A percentile compares a stretch with the other conserved stretches of the same genome.
Conservation (phyloP, 2,888 invertebrate species). For the Tachystola acroxantha region DNA sequence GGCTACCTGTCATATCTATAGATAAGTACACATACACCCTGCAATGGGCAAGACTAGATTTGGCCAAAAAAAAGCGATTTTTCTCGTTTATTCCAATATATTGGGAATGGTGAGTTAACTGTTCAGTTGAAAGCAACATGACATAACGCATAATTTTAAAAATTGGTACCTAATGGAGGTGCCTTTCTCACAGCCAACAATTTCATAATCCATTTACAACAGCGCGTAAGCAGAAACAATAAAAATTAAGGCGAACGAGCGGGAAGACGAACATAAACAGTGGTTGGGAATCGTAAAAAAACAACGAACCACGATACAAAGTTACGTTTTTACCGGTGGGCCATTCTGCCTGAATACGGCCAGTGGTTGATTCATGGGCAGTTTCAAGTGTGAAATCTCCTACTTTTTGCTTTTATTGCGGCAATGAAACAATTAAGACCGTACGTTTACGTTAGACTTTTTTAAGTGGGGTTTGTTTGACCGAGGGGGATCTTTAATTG, state of each 20-base stretch:
- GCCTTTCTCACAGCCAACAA: no score
- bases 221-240: slow-evolving; percentile 16
- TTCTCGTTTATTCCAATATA: no score
- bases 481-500: no score
- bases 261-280: slow-evolving; percentile 34
- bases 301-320: slow-evolving; percentile 30
- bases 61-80: no score
- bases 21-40: no score
- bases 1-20: no score
- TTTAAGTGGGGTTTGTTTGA: not conserved
- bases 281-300: slow-evolving; percentile 28
- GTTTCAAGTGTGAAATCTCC: slow-evolving; percentile 35
- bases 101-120: no score
- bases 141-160: no score
- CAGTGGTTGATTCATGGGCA: slow-evolving; percentile 11
- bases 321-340: slow-evolving; percentile 31
- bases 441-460: slow-evolving; percentile 20
- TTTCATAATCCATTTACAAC: slow-evolving; percentile 14
- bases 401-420: slow-evolving; percentile 29
- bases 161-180: no score
- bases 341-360: slow-evolving; percentile 24
- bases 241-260: slow-evolving; percentile 24
- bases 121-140: no score
- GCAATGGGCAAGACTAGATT: no score
- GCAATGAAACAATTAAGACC: slow-evolving; percentile 41